Evolutionary conservation across 2,113 vertebrate genomes (phyloP).

Genomic region (Psophia crepitans): DNA sequence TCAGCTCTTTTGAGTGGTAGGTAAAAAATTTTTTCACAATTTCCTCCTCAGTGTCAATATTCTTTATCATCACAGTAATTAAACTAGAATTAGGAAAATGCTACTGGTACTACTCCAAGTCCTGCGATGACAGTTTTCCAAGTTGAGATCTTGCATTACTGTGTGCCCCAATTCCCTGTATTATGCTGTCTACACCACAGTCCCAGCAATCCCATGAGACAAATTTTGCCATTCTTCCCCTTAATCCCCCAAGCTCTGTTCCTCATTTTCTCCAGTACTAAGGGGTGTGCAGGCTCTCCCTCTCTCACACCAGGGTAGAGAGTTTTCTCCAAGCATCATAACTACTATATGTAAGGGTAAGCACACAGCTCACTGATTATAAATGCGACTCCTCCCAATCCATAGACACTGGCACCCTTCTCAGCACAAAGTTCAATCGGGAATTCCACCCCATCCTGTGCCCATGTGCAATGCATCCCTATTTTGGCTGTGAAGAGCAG

Average conservation of each 20-base stretch:
- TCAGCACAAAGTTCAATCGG: not conserved
- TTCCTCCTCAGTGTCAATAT: not conserved
- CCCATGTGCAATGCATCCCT: not conserved
- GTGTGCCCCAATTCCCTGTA: fast-evolving
- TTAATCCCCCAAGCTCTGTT: not conserved
- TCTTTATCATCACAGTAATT: not conserved
- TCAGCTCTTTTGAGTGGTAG: not conserved
- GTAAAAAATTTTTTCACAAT: not conserved
- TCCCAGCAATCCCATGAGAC: not conserved
- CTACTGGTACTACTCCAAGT: not conserved
- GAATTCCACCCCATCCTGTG: not conserved
- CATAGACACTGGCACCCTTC: not conserved
- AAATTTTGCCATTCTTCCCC: not conserved
- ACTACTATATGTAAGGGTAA: fast-evolving
- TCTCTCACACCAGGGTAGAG: not conserved
- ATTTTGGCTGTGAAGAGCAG: not conserved
- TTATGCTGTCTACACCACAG: not conserved
- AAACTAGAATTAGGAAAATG: not conserved
- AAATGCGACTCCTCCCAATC: fast-evolving
- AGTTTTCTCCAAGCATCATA: fast-evolving
- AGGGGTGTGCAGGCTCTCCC: not conserved
- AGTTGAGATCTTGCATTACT: not conserved
- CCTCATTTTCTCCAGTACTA: not conserved
- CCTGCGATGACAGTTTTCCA: not conserved
- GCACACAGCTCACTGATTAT: not conserved